These are phyloP conservation scores for Tupaia tana DNA, from an alignment of 2,113 vertebrate species.

Conservation along the genomic window DNA sequence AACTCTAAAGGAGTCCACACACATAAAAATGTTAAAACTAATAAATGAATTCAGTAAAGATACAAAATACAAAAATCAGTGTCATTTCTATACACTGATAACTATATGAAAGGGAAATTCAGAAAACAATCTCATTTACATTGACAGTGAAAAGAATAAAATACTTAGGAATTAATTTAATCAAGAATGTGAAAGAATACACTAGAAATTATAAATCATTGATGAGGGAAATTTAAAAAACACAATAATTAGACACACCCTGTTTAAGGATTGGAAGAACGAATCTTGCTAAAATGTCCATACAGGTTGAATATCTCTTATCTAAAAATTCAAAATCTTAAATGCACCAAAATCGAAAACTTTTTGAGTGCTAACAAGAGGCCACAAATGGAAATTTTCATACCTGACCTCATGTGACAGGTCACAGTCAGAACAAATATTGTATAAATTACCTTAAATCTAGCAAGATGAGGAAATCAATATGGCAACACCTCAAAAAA, in stretches of 20 bases:
- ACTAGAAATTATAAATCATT: neutral
- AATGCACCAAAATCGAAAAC: neutral
- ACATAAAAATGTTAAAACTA: neutral
- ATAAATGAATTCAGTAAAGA: neutral
- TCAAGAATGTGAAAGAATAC: neutral
- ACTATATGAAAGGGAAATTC: neutral
- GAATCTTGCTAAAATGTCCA: neutral
- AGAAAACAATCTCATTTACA: neutral
- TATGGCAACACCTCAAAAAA: neutral
- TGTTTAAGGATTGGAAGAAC: neutral
- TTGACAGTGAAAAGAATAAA: neutral
- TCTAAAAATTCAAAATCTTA: neutral
- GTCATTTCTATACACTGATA: neutral
- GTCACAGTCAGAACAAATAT: no score
- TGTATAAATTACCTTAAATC: no score
- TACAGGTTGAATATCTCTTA: neutral
- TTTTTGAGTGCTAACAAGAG: no score
- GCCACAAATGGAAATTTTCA: no score
- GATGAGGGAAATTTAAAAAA: neutral
- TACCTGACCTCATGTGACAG: no score
- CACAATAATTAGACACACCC: neutral
- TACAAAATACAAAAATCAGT: neutral
- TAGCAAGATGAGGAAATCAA: neutral
- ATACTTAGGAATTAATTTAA: neutral
- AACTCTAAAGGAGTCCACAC: neutral